phyloP scores from a whole-genome alignment of 2,113 vertebrate genomes.

The Plecturocebus donacophilus region DNA sequence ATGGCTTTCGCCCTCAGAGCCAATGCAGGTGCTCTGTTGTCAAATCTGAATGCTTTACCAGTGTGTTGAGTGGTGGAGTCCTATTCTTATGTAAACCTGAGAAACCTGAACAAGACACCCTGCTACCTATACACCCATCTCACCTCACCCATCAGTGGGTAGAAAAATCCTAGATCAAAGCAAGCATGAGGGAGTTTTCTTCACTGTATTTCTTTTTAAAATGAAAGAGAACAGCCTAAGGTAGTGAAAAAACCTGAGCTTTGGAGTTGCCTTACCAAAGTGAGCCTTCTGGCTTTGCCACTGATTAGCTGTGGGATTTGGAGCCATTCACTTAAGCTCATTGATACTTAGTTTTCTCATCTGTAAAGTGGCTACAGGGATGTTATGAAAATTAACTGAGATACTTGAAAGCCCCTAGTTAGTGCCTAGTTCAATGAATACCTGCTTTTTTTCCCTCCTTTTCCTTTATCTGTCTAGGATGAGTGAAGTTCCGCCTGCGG shows the following conservation, averaged over 20 bases:
- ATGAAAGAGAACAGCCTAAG: neutral
- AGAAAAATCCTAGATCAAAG: neutral
- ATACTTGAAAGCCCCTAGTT: neutral
- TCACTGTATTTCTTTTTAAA: neutral
- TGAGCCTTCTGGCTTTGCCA: neutral
- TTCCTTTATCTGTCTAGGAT: neutral
- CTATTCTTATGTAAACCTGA: neutral
- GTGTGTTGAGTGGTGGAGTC: neutral
- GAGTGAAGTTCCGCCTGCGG: neutral
- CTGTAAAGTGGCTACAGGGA: constrained; percentile 21
- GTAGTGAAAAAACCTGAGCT: neutral
- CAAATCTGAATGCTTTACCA: neutral
- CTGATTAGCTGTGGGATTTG: neutral
- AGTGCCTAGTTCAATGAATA: neutral
- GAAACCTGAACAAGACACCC: neutral
- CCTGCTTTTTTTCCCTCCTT: neutral
- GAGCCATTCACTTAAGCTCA: neutral
- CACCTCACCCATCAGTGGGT: neutral
- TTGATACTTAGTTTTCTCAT: constrained; percentile 27
- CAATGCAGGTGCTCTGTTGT: neutral
- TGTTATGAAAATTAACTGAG: neutral
- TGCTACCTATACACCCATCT: neutral
- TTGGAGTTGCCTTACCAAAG: neutral
- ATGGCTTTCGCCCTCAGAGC: neutral
- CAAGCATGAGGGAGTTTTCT: neutral